phyloP scores from a whole-genome alignment of 2,797 vertebrate species.

The Diceros bicornis region DNA sequence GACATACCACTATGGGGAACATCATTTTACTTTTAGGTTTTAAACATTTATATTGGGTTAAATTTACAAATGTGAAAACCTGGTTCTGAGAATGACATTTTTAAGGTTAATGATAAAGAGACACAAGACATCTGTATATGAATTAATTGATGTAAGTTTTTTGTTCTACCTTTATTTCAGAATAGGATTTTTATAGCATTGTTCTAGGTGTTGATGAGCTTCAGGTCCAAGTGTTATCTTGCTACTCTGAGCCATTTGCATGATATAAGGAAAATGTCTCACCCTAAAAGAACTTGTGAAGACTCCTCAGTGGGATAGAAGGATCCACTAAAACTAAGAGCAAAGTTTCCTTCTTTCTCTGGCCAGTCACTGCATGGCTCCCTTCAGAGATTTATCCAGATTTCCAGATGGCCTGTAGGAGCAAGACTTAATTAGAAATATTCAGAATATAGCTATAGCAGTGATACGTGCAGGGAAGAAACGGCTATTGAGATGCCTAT shows the following conservation, averaged over 20 bases:
- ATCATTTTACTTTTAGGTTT: constrained; percentile 4
- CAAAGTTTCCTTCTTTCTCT: not conserved
- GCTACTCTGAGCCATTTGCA: not conserved
- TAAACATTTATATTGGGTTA: not conserved
- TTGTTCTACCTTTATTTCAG: not conserved
- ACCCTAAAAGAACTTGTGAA: not conserved
- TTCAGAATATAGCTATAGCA: not conserved
- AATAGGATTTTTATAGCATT: not conserved
- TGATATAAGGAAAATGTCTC: not conserved
- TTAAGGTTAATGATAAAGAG: not conserved
- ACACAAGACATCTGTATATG: not conserved
- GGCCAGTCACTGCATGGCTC: not conserved
- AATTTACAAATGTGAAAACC: not conserved
- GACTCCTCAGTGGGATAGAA: not conserved
- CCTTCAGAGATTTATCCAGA: not conserved
- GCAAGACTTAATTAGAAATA: not conserved
- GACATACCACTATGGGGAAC: not conserved
- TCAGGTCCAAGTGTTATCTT: not conserved
- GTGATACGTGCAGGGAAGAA: not conserved
- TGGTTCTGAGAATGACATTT: not conserved
- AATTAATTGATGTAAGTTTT: not conserved
- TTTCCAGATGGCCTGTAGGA: not conserved
- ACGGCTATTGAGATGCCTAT: not conserved
- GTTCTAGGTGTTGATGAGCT: not conserved
- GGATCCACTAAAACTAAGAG: not conserved